Base-by-base conservation (phyloP, 1,140 invertebrate species). In the Ceratosolen fusciceps region DNA sequence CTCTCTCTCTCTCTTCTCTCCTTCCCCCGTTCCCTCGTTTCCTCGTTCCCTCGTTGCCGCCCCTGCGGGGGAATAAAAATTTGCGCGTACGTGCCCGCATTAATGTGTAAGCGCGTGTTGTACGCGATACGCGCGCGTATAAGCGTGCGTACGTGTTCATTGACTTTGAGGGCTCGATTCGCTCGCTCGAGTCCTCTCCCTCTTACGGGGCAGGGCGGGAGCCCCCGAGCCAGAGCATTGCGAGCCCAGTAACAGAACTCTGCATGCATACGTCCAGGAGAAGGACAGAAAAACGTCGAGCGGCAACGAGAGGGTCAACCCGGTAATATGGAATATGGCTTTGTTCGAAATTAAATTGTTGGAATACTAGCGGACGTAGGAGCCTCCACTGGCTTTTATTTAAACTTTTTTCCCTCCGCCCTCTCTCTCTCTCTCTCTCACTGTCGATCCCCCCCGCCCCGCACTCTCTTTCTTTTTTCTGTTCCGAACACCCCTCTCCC, bases 341-440 rank as follows among this genome's bases (percentile, higher is more conserved):
- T 74, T 79, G 77, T 68, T 74, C 70, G 60, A 73, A 79, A 79
- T 79, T 79, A 79, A 79, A 79, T 79, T 79, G 77, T 79, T 62
- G 71, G 60, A 74, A 74, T 79, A 43, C 77, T 79, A 56, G 58
- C 31, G 58, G 16, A 16, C 26, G 56, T 60, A 58, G 21, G 58
- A 65, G 31, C n/a, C 29, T 62, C 29, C n/a, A n/a, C 60, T 8
- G n/a, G 34, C 60, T 65, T 34, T 65, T 65, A n/a, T n/a, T n/a
- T n/a, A n/a, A n/a, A n/a, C n/a, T n/a, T n/a, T n/a, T n/a, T n/a
- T n/a, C n/a, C n/a, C n/a, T n/a, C n/a, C n/a, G n/a, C n/a, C n/a
- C n/a, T n/a, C n/a, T n/a, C n/a, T n/a, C n/a, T n/a, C n/a, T n/a
- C n/a, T n/a, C n/a, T n/a, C n/a, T n/a, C n/a, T n/a, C n/a, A n/a